phyloP scores from a whole-genome alignment of 2,797 vertebrate species.

The Melanotaenia maccullochi region DNA sequence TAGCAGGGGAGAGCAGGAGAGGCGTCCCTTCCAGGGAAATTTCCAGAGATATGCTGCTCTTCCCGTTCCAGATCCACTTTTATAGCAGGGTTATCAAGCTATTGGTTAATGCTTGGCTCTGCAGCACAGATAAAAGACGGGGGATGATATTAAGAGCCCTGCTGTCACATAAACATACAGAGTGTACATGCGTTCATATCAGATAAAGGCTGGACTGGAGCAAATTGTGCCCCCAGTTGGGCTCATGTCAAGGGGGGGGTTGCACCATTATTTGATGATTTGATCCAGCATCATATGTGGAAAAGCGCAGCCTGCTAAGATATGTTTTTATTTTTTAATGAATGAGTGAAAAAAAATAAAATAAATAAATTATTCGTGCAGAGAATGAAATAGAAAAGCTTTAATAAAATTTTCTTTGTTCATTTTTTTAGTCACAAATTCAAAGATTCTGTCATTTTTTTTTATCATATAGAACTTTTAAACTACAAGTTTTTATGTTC shows the following conservation, averaged over 20 bases:
- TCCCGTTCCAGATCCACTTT: conserved; percentile 64
- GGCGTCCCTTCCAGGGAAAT: conserved; percentile 62
- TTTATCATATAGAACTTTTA: too few species aligned
- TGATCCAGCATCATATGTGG: too few species aligned
- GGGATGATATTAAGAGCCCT: conserved; percentile 50
- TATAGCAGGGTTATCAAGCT: conserved; percentile 78
- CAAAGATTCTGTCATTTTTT: too few species aligned
- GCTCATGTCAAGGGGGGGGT: too few species aligned
- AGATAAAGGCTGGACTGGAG: background rate
- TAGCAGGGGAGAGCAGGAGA: conserved; percentile 44
- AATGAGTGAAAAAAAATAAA: too few species aligned
- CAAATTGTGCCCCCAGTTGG: too few species aligned
- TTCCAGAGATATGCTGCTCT: conserved; percentile 60
- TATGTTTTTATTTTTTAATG: too few species aligned
- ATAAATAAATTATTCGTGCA: background rate
- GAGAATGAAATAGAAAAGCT: background rate
- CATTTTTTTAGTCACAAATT: background rate
- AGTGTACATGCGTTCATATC: conserved; percentile 2
- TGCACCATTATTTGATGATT: too few species aligned
- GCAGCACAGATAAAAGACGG: conserved; percentile 70
- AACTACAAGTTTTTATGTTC: too few species aligned
- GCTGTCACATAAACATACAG: conserved; percentile 18
- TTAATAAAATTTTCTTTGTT: background rate
- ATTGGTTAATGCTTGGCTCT: conserved; percentile 76
- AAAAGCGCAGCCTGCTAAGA: too few species aligned